phyloP scores from a whole-genome alignment of 2,113 vertebrate genomes.

The Perca schrenkii region DNA sequence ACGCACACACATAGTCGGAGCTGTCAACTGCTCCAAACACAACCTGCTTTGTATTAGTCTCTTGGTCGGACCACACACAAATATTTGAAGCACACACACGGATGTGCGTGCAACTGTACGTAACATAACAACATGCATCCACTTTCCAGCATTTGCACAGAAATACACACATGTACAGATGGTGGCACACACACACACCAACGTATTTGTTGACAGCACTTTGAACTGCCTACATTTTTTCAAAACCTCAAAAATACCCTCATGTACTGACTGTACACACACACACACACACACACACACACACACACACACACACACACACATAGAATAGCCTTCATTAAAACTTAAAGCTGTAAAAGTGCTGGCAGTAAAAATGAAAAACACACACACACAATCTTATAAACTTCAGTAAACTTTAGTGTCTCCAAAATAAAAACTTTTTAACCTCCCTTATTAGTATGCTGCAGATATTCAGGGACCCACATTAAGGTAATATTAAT shows the following conservation, averaged over 20 bases:
- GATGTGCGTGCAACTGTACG: slow-evolving; percentile 7
- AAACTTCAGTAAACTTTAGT: slow-evolving; percentile 49
- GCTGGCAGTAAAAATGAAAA: slow-evolving; percentile 41
- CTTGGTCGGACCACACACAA: slow-evolving; percentile 62
- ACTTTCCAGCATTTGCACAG: slow-evolving; percentile 30
- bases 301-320: background rate
- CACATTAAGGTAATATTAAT: slow-evolving; percentile 83
- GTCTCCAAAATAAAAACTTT: slow-evolving; percentile 47
- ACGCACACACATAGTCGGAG: background rate
- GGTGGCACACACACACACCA: slow-evolving; percentile 33
- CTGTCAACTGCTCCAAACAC: slow-evolving; percentile 57
- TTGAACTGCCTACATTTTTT: slow-evolving; percentile 40
- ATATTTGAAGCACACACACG: slow-evolving; percentile 30
- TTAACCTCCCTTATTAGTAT: slow-evolving; percentile 70
- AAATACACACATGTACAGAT: slow-evolving; percentile 33
- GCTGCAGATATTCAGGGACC: slow-evolving; percentile 71
- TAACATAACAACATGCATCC: slow-evolving; percentile 18
- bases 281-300: background rate
- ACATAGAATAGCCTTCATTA: slow-evolving; percentile 45
- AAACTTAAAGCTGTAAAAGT: slow-evolving; percentile 7
- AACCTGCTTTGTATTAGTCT: slow-evolving; percentile 59
- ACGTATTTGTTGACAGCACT: slow-evolving; percentile 39
- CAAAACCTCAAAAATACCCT: slow-evolving; percentile 34
- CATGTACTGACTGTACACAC: background rate
- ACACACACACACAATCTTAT: slow-evolving; percentile 36